Evolutionary conservation across 2,888 invertebrate genomes (phyloP).

Genomic region (Andrena chrysosceles): DNA sequence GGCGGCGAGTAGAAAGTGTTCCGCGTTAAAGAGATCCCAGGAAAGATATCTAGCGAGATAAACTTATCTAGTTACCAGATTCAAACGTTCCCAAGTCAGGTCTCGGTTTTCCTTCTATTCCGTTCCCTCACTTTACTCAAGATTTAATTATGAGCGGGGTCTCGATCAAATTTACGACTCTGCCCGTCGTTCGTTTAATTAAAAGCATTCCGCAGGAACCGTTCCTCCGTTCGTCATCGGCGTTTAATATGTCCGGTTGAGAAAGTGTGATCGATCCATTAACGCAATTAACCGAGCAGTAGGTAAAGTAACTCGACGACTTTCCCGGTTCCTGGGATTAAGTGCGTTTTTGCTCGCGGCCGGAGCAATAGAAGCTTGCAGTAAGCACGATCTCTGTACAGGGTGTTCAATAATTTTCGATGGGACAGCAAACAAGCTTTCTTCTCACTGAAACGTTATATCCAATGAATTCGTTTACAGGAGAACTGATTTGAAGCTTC

Average conservation of each 20-base stretch:
- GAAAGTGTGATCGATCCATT: conserved; percentile 42
- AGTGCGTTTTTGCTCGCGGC: neutral
- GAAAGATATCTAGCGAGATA: conserved; percentile 14
- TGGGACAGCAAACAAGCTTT: neutral
- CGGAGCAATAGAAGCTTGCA: neutral
- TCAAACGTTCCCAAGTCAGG: neutral
- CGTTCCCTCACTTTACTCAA: neutral
- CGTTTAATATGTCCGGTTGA: conserved; percentile 34
- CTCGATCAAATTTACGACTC: conserved; percentile 26
- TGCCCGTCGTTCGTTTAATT: conserved; percentile 35
- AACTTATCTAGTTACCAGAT: conserved; percentile 31
- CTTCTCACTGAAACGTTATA: too few species aligned
- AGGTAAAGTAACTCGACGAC: conserved; percentile 15
- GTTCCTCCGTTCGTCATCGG: conserved; percentile 22
- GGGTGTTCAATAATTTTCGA: neutral
- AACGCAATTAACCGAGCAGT: conserved; percentile 33
- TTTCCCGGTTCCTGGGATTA: neutral
- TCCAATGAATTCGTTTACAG: too few species aligned
- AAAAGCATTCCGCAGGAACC: conserved; percentile 19
- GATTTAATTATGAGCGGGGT: conserved; percentile 42
- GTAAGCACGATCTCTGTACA: neutral
- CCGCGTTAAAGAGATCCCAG: conserved; percentile 16
- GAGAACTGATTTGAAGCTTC: too few species aligned
- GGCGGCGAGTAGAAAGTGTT: neutral
- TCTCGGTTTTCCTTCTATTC: neutral